Base-by-base conservation (phyloP, 2,113 vertebrate genomes). In the Callopanchax toddi region DNA sequence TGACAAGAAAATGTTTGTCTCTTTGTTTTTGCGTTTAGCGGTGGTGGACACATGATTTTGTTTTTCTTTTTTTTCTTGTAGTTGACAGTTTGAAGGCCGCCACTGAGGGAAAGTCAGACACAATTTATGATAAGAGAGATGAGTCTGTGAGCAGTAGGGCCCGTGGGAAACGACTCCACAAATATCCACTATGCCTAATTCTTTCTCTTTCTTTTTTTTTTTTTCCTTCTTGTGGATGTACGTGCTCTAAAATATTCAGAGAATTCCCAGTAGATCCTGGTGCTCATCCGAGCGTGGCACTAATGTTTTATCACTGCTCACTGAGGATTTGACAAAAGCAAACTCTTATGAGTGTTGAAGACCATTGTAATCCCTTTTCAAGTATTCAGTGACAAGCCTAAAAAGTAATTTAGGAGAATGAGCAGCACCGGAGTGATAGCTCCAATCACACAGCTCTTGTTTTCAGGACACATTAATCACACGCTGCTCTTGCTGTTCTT, bases 121-220 rank as follows among this genome's bases (percentile, higher is more conserved):
- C 69, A 82, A 84, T 88, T 89, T 86, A 71, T 69, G 89, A 88
- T 87, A 83, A 88, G 84, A 83, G 72, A 79, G 78, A 75, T 44
- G 53, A 87, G 74, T 77, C 79, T 45, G 37, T 22, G 56, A 71
- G 78, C 63, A 60, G 71, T 71, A 50, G 65, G 71, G 73, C 84
- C 62, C 61, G 62, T 91, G 89, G 89, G 88, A 92, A 92, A 86
- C 45, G 32, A 71, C 60, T 78, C 80, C 66, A 60, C 76, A 84
- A 86, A 89, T 85, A 83, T 82, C 84, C 55, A 62, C 58, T 69
- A 48, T 74, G 59, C 81, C 84, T 84, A 74, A 81, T 75, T 82
- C 62, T 58, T 53, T 44, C 52, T 44, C 34, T 36, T 18, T 32
- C 23, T 54, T 40, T 40, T 45, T 43, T 25, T 5, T 22, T 54